These are phyloP conservation scores for Hydrotaea cyrtoneurina DNA, from an alignment of 2,888 invertebrate species.

Conservation along the genomic window DNA sequence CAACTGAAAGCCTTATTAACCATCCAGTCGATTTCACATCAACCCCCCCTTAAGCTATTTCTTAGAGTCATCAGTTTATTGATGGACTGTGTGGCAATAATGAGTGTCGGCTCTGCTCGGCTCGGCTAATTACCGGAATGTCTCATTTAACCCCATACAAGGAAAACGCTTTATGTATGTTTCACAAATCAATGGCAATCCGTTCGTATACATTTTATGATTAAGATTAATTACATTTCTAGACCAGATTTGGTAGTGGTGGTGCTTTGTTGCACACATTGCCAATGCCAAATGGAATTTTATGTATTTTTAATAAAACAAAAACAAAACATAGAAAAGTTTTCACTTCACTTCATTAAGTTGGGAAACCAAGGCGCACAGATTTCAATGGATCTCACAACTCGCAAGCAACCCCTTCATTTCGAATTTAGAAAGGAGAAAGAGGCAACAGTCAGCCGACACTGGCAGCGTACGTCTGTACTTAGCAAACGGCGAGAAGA, in stretches of 20 bases:
- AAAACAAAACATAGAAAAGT: neutral
- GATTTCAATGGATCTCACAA: neutral
- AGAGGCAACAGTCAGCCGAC: neutral
- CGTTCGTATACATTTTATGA: constrained; percentile 22
- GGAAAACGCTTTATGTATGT: constrained; percentile 26
- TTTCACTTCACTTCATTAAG: constrained; percentile 37
- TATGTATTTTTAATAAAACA: constrained; percentile 27
- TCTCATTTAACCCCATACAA: constrained; percentile 10
- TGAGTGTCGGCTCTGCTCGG: constrained; percentile 5
- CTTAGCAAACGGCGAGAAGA: constrained; percentile 10
- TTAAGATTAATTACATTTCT: constrained; percentile 42
- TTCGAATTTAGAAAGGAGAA: constrained; percentile 41
- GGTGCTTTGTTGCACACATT: neutral
- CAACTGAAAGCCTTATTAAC: no score
- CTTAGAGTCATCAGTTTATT: no score
- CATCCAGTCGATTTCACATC: no score
- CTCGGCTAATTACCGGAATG: constrained; percentile 14
- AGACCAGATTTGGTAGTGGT: constrained; percentile 20
- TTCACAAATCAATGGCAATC: constrained; percentile 30
- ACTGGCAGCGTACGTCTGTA: neutral
- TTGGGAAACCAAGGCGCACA: neutral
- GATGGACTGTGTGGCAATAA: constrained; percentile 2
- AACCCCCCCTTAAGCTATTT: no score
- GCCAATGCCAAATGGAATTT: constrained; percentile 15
- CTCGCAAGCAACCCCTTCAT: constrained; percentile 22